Base-by-base conservation (phyloP, 2,797 vertebrate genomes). In the Sebastes taczanowskii region DNA sequence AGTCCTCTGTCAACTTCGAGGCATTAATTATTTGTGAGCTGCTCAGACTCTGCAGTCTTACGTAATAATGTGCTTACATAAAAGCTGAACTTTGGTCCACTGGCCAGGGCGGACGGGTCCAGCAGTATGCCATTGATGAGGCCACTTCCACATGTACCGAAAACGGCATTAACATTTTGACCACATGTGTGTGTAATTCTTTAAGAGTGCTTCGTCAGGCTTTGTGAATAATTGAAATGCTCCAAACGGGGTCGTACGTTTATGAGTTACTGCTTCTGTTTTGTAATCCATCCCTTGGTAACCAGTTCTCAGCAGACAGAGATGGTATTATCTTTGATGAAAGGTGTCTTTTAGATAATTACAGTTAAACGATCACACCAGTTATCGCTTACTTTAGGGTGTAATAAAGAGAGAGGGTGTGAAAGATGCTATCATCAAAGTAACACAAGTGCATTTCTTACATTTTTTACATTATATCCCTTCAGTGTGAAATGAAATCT, bases 11-110 rank as follows among this genome's bases (percentile, higher is more conserved):
- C 89, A 94, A 93, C 89, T 90, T 94, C 84, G 86, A 82, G 89
- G 91, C 92, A 95, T 96, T 90, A 95, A 95, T 96, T 94, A 96
- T 96, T 95, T 94, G 95, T 95, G 93, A 94, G 94, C 94, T 90
- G 88, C 92, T 95, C 93, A 92, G 90, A 91, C 91, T 93, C 92
- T 94, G 94, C 92, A 94, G 92, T 94, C 93, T 96, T 96, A 96
- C 93, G 93, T 95, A 96, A 96, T 95, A 91, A 90, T 90, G 92
- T 88, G 91, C 94, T 95, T 96, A 94, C 91, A 95, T 96, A 96
- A 96, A 96, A 91, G 91, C 90, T 95, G 94, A 96, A 95, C 95
- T 95, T 96, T 96, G 91, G 87, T 94, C 95, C 83, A 95, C 89
- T 96, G 87, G 91, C 92, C 85, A 92, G 90, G 88, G 80, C 74